These are phyloP conservation scores for Sebastes oblongus DNA, from an alignment of 2,797 vertebrate species.

Conservation along the genomic window DNA sequence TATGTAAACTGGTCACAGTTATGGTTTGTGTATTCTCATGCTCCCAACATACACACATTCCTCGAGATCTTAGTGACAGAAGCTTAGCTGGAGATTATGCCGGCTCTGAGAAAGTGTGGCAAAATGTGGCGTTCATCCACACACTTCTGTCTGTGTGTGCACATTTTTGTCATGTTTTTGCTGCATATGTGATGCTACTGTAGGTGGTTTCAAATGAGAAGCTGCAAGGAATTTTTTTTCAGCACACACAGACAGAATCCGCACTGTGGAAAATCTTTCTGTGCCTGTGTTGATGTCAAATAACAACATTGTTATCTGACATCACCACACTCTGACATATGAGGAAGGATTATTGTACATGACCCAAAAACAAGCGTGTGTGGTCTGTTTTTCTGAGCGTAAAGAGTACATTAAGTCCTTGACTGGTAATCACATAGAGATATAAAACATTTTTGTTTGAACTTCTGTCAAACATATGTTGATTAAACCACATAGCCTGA, in stretches of 20 bases:
- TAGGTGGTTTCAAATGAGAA: neutral
- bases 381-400: neutral
- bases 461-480: neutral
- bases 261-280: neutral
- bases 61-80: conserved; percentile 57
- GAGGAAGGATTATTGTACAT: neutral
- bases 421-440: neutral
- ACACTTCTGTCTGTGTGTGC: neutral
- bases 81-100: conserved; percentile 61
- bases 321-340: neutral
- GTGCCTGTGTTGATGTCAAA: neutral
- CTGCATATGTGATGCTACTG: neutral
- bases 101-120: conserved; percentile 13
- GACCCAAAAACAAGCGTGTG: neutral
- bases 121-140: neutral
- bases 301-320: neutral
- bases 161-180: neutral
- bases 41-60: conserved; percentile 56
- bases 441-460: neutral
- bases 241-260: neutral
- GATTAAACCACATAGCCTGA: neutral
- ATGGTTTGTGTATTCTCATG: conserved; percentile 28
- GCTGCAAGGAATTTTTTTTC: neutral
- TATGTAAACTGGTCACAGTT: conserved; percentile 42
- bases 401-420: neutral